Percentiles rank a stretch among this genome's conserved stretches.
phyloP scores from a whole-genome alignment of 2,113 vertebrate species.

The Oplegnathus fasciatus region DNA sequence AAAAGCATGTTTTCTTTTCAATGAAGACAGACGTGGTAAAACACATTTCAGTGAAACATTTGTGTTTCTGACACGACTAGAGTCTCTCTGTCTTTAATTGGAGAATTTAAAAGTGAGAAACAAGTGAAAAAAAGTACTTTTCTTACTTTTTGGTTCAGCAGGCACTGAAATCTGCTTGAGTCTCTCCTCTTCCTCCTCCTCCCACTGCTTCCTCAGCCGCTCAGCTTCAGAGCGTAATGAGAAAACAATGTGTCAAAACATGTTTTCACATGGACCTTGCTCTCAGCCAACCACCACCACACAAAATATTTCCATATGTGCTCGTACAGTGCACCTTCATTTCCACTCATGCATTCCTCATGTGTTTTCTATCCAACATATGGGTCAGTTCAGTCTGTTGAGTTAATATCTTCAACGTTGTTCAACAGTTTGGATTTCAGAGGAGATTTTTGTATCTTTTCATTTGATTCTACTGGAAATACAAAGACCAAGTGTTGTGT shows the following conservation, averaged over 20 bases:
- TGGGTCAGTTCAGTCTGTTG: not conserved
- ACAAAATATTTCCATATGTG: constrained; percentile 58
- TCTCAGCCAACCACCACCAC: not conserved
- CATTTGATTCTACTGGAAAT: not conserved
- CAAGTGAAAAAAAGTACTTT: not conserved
- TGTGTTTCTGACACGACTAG: too few species aligned
- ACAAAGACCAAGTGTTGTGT: not conserved
- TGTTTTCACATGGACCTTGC: constrained; percentile 10
- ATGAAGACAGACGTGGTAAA: not conserved
- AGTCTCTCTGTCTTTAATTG: too few species aligned
- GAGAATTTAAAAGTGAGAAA: not conserved
- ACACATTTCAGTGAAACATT: too few species aligned
- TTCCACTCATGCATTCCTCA: not conserved
- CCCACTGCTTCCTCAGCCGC: constrained; percentile 84
- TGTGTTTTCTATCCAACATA: constrained; percentile 10
- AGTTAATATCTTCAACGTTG: not conserved
- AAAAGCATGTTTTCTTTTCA: not conserved
- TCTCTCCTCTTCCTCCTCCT: constrained; percentile 84
- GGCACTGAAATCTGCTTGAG: constrained; percentile 66
- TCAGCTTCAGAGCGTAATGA: constrained; percentile 71
- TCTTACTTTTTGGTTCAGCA: constrained; percentile 82
- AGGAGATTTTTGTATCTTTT: not conserved
- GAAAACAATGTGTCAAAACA: constrained; percentile 54
- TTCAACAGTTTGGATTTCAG: not conserved
- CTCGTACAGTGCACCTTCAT: not conserved